These are phyloP conservation scores for fruit fly (Drosophila melanogaster) DNA, from an alignment of 1,140 invertebrate genomes.

Conservation along the genomic window DNA sequence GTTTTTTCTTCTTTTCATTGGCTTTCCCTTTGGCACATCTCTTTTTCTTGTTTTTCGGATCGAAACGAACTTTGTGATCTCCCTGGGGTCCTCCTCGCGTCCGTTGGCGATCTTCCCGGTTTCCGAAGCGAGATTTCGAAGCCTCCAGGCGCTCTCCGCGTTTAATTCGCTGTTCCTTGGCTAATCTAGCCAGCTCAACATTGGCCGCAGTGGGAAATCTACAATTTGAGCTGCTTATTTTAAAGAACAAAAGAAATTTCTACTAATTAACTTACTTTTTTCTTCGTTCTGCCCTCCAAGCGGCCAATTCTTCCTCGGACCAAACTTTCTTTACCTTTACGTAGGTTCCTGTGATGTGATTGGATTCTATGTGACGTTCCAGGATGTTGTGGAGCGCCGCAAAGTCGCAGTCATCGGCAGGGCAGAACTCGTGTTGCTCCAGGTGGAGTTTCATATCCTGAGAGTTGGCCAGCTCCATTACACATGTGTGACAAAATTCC, in stretches of 20 bases:
- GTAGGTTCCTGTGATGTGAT: conserved; percentile 92
- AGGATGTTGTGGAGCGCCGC: conserved; percentile 91
- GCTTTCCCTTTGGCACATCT: neutral
- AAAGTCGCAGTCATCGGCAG: conserved; percentile 92
- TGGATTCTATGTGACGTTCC: conserved; percentile 91
- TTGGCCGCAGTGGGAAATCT: conserved; percentile 89
- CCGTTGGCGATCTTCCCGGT: conserved; percentile 67
- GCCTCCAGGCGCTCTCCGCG: conserved; percentile 88
- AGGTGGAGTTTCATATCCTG: conserved; percentile 88
- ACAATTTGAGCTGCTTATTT: neutral
- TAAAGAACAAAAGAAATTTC: neutral
- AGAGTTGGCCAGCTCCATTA: conserved; percentile 88
- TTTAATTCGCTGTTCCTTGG: conserved; percentile 88
- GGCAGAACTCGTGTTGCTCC: conserved; percentile 89
- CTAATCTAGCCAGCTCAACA: conserved; percentile 88
- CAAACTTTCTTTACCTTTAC: conserved; percentile 90
- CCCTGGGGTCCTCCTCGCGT: conserved; percentile 12
- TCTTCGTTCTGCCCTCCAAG: conserved; percentile 92
- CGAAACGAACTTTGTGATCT: conserved; percentile 4
- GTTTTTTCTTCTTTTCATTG: neutral
- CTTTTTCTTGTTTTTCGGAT: conserved; percentile 4
- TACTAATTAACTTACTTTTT: conserved; percentile 83
- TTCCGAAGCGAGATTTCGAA: conserved; percentile 84
- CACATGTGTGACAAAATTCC: conserved; percentile 90
- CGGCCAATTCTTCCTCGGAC: conserved; percentile 91